Evolutionary conservation across 2,113 vertebrate species (phyloP).

Genomic region (Bos javanicus): DNA sequence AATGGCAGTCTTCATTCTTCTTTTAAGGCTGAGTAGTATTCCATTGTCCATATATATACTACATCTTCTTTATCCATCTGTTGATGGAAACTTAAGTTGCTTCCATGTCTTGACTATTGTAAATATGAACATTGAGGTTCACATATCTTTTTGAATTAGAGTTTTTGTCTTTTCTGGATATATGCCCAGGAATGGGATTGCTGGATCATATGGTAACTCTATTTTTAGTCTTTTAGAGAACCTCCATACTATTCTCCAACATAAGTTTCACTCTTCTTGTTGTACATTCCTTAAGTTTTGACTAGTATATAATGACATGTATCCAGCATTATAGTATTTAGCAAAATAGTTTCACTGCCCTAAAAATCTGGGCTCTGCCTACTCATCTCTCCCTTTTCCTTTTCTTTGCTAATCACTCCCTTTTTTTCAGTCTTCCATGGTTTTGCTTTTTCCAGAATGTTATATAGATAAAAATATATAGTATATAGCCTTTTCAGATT

Average conservation of each 20-base stretch:
- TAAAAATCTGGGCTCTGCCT: not conserved
- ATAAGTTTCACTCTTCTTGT: not conserved
- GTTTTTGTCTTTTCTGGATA: not conserved
- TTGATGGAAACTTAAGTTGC: not conserved
- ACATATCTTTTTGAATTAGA: not conserved
- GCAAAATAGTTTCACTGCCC: not conserved
- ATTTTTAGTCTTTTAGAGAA: not conserved
- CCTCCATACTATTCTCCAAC: not conserved
- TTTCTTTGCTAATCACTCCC: not conserved
- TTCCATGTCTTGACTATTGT: not conserved
- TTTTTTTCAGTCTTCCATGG: not conserved
- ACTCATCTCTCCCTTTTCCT: not conserved
- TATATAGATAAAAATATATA: not conserved
- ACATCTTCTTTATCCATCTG: not conserved
- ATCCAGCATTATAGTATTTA: not conserved
- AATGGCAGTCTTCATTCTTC: not conserved
- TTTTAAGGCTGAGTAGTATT: not conserved
- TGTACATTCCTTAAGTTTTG: not conserved
- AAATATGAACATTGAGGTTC: not conserved
- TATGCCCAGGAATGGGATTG: not conserved
- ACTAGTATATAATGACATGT: not conserved
- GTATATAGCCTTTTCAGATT: not conserved
- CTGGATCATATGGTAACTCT: not conserved
- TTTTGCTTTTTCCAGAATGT: conserved; percentile 4
- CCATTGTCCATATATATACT: not conserved